Evolutionary conservation across 2,113 vertebrate genomes (phyloP), one percentile per base, ranked within the genome.

Genomic region (Pseudorasbora parva): DNA sequence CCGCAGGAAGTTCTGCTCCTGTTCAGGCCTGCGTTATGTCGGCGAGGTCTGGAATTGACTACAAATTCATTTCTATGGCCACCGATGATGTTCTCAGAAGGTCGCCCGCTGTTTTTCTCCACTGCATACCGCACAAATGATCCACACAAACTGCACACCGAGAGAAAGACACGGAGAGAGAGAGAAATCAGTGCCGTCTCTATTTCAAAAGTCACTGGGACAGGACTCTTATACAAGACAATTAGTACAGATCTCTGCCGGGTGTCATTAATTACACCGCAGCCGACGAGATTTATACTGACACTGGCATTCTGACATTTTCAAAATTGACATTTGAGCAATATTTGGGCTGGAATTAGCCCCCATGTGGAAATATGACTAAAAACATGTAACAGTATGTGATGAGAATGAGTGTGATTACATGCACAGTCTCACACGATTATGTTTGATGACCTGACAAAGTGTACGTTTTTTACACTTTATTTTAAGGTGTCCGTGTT

Each of bases 181-280:
- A 19, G 19, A 23, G n/a, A 30, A n/a, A 15, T 57, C 57, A 64
- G 27, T 41, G 49, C 37, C 45, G n/a, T 79, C 62, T 82, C 54
- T 15, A 25, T 78, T 72, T 59, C 33, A 82, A 59, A 85, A 62
- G 75, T 78, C 81, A 85, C 69, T 41, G 68, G 59, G 71, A 54
- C 78, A 15, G 23, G 78, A 60, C 69, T 19, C 8, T 37, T 12
- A 37, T 62, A 25, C 27, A 75, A n/a, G 78, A 37, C 21, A 47
- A 76, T 68, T 64, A 25, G 27, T 17, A 5, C 19, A 5, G 47
- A 57, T 78, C 60, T 76, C 68, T 49, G 51, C 68, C 43, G 66
- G 64, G 66, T 72, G n/a, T 12, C 45, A 68, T 79, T 87, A 85
- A 41, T 68, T 69, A 45, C 33, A 72, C 30, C 82, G 76, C 37